Base-by-base conservation (phyloP, 2,113 vertebrate genomes). In the Myotis lucifugus region DNA sequence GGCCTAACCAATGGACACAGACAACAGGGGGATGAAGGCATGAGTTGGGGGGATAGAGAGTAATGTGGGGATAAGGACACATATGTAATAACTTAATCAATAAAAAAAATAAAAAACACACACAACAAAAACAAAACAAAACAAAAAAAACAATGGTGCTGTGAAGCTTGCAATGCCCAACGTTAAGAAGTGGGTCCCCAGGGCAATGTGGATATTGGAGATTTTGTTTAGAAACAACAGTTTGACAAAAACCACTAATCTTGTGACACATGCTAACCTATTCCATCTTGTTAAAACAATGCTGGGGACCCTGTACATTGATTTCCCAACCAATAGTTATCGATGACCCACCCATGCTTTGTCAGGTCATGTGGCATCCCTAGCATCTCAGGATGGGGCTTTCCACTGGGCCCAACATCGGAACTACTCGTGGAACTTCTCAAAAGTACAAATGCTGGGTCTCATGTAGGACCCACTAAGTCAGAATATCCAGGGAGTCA, bases 171-270 rank as follows among this genome's bases (percentile, higher is more conserved):
- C 56, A 25, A 50, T 48, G 5, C 46, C 37, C 18, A 4, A 34
- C 17, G 40, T 81, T 42, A 61, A 81, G 74, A 94, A 81, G 17
- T 61, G 50, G 40, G 11, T 34, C 12, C 32, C 48, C 14, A 70
- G 66, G 50, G 5, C 69, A 73, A 50, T 61, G 27, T 23, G 66
- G 14, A 42, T 72, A 32, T 29, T 61, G n/a, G 32, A 56, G 50
- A 59, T 85, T 70, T 42, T 61, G 27, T 77, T 77, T 88, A 66
- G 42, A 81, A 93, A 66, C 32, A 76, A 42, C 90, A 94, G 19
- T 54, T 85, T 37, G 54, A 73, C 64, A 27, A 64, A 92, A 72
- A 40, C 12, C 66, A 50, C 19, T 29, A 18, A 46, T 1, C 9
- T n/a, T 37, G 59, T 52, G 54, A 54, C 56, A 8, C 18, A 29